Evolutionary conservation across 2,797 vertebrate genomes (phyloP).

Genomic region (Cephalopachus bancanus): DNA sequence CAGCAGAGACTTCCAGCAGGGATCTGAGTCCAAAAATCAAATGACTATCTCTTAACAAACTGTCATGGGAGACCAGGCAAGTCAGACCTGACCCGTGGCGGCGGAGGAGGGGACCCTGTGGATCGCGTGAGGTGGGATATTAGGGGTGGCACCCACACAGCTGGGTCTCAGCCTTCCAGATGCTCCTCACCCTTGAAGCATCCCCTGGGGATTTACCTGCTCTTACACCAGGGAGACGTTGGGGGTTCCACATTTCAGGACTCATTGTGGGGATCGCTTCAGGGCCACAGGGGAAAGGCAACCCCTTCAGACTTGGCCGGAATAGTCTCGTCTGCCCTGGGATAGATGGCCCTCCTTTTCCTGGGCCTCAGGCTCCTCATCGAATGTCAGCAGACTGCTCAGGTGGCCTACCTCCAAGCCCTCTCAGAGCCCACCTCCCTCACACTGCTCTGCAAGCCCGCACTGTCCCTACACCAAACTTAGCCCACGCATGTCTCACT

Average conservation of each 20-base stretch:
- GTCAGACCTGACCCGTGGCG: not conserved
- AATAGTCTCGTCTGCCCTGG: not conserved
- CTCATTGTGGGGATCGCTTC: rapidly evolving
- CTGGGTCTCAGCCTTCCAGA: not conserved
- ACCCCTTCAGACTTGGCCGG: not conserved
- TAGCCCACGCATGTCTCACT: rapidly evolving
- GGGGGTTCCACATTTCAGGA: not conserved
- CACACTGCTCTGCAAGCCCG: not conserved
- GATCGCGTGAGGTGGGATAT: not conserved
- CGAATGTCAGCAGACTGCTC: not conserved
- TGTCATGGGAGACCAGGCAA: not conserved
- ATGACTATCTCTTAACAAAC: not conserved
- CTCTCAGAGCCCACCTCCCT: not conserved
- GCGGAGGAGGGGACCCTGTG: not conserved
- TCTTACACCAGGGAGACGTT: rapidly evolving
- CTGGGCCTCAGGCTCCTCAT: not conserved
- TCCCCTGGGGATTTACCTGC: not conserved
- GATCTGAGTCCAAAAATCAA: not conserved
- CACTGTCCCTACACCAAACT: not conserved
- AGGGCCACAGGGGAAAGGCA: not conserved
- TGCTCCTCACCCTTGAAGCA: rapidly evolving
- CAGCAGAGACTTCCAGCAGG: not conserved
- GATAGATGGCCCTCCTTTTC: not conserved
- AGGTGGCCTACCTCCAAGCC: not conserved
- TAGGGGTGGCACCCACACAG: not conserved